Conservation (phyloP, 2,888 invertebrate species). For the Andrena haemorrhoa region DNA sequence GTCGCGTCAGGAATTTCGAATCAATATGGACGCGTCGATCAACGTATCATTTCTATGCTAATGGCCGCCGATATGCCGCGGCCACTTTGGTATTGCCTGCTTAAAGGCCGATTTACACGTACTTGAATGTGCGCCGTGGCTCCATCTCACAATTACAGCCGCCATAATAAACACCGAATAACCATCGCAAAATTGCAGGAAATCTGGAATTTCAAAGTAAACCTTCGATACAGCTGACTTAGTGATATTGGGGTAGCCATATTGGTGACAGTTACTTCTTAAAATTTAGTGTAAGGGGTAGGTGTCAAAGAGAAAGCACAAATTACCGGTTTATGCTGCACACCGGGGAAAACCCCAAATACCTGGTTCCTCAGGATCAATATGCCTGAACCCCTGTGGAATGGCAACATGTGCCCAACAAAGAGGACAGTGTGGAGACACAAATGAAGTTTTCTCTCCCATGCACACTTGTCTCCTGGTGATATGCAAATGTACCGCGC, state of each 20-base stretch:
- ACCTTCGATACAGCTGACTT: not conserved
- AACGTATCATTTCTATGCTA: conserved; percentile 61
- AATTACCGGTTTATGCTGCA: too few relatives aligned
- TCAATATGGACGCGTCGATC: conserved; percentile 52
- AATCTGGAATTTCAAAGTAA: not conserved
- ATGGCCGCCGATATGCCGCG: conserved; percentile 27
- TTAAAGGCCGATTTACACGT: conserved; percentile 56
- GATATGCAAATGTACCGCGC: conserved; percentile 67
- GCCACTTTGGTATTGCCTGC: conserved; percentile 35
- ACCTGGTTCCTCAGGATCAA: not conserved
- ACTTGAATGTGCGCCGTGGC: conserved; percentile 29
- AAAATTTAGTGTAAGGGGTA: not conserved
- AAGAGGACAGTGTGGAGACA: conserved; percentile 13
- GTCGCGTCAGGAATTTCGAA: conserved; percentile 50
- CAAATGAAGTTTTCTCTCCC: conserved; percentile 45
- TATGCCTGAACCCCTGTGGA: not conserved
- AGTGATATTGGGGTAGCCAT: not conserved
- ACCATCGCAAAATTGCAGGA: conserved; percentile 20
- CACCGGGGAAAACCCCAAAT: not conserved
- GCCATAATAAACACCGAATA: conserved; percentile 47
- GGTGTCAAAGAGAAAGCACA: too few relatives aligned
- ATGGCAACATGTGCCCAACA: not conserved
- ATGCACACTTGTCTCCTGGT: conserved; percentile 56
- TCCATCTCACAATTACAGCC: conserved; percentile 4
- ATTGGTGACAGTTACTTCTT: not conserved